These are phyloP conservation scores for Peromyscus aztecus DNA, from an alignment of 2,797 vertebrate species.

Conservation along the genomic window DNA sequence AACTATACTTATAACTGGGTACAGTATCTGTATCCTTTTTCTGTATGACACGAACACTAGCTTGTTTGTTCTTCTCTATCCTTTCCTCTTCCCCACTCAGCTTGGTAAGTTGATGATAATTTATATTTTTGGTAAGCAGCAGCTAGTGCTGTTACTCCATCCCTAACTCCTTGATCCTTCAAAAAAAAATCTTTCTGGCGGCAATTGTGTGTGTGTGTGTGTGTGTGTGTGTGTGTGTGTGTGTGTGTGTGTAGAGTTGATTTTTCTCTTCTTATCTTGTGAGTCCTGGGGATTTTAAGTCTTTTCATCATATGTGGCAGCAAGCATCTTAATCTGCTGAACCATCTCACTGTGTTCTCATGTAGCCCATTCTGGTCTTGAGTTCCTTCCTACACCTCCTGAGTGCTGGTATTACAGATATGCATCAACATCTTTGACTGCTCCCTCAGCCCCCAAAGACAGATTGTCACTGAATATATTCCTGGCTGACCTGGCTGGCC, in stretches of 20 bases:
- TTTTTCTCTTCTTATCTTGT: background rate
- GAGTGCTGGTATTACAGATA: background rate
- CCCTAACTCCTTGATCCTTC: background rate
- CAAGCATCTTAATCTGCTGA: background rate
- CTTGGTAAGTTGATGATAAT: slow-evolving; percentile 19
- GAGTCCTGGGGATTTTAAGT: too few relatives aligned
- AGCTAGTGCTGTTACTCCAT: background rate
- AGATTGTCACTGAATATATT: background rate
- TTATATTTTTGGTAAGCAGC: background rate
- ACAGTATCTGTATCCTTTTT: background rate
- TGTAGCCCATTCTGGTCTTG: background rate
- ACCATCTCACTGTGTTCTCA: background rate
- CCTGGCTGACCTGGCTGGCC: background rate
- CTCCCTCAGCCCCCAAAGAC: too few relatives aligned
- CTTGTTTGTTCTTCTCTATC: background rate
- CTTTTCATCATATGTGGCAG: too few relatives aligned
- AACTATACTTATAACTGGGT: slow-evolving; percentile 22
- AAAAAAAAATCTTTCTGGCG: background rate
- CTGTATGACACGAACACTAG: background rate
- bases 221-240: background rate
- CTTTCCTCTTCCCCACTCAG: background rate
- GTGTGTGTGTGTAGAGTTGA: too few relatives aligned
- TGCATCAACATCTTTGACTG: background rate
- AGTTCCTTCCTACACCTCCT: background rate
- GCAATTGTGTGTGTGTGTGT: background rate